phyloP scores from a whole-genome alignment of 2,113 vertebrate genomes.

The Phodopus roborovskii region DNA sequence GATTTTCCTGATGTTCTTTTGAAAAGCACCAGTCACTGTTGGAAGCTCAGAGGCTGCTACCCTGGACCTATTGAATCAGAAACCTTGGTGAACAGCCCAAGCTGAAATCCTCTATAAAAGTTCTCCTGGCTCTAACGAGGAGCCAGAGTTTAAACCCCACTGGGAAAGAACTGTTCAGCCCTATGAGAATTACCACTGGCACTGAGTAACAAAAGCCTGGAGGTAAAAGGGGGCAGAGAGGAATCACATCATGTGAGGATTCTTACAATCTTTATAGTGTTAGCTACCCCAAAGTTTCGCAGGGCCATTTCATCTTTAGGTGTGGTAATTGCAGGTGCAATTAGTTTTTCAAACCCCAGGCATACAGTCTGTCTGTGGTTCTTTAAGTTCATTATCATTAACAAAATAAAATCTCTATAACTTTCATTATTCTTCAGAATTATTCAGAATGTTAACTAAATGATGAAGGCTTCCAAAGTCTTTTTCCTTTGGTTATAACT shows the following conservation, averaged over 20 bases:
- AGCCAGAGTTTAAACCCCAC: background rate
- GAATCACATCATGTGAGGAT: background rate
- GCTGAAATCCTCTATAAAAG: constrained; percentile 23
- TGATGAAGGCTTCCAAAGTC: background rate
- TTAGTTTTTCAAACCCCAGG: background rate
- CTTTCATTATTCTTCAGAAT: background rate
- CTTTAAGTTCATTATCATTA: background rate
- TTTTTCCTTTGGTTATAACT: background rate
- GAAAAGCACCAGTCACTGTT: background rate
- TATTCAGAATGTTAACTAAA: constrained; percentile 13
- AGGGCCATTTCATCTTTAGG: background rate
- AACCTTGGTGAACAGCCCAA: background rate
- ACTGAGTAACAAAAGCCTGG: background rate
- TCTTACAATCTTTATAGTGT: background rate
- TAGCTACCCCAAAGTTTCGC: background rate
- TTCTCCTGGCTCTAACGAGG: constrained; percentile 31
- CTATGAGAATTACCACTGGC: background rate
- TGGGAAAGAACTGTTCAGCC: background rate
- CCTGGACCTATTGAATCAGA: constrained; percentile 4
- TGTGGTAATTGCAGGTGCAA: background rate
- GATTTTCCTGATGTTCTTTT: constrained; percentile 28
- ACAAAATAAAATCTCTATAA: background rate
- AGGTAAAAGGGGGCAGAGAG: background rate
- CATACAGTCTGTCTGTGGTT: background rate
- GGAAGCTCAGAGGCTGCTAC: background rate